Evolutionary conservation across 1,140 invertebrate genomes (phyloP), one percentile per base, ranked within the genome.

Genomic region (Drosophila pectinifera): DNA sequence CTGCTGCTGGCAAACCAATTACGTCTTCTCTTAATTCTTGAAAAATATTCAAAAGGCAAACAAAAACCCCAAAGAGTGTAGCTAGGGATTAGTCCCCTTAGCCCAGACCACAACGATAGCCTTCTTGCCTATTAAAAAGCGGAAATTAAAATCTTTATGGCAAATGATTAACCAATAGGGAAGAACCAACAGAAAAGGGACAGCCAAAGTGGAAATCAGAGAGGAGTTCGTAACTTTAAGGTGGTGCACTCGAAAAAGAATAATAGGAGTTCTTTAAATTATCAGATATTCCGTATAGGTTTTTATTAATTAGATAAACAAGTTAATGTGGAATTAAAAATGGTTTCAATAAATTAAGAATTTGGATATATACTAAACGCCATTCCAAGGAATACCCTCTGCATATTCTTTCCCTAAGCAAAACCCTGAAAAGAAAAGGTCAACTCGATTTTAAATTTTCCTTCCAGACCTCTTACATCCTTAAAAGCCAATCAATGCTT

Each of bases 131-230:
- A 72, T 88, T 89, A 83, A 89, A 84, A 80, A 72, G 76, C 84
- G 84, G 85, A 89, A 89, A 89, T 89, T 89, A 89, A 89, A 89
- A 89, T 89, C 84, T 84, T 88, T 89, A 89, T 89, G 69, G 84
- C 84, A 80, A 89, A 89, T 89, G 84, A 89, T 89, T 89, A 89
- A 80, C 84, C 84, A 89, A 89, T 89, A 84, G 74, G 70, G 48
- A 76, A 68, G 36, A 77, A 68, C 51, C 54, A 85, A 67, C 46
- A 68, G 7, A 39, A 78, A 62, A 68, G 54, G 69, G 46, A 62
- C 26, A 42, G 13, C 34, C 34, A 48, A 39, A 59, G 58, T 20
- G 48, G 24, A 77, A 62, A 39, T 38, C 34, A 48, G 54, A 55
- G 26, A 39, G 65, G 28, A 36, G 22, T 38, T 36, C 28, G 18